A percentile compares a stretch with the other conserved stretches of the same genome.
Evolutionary conservation across 2,797 vertebrate species (phyloP).

Genomic region (Spheniscus humboldti): DNA sequence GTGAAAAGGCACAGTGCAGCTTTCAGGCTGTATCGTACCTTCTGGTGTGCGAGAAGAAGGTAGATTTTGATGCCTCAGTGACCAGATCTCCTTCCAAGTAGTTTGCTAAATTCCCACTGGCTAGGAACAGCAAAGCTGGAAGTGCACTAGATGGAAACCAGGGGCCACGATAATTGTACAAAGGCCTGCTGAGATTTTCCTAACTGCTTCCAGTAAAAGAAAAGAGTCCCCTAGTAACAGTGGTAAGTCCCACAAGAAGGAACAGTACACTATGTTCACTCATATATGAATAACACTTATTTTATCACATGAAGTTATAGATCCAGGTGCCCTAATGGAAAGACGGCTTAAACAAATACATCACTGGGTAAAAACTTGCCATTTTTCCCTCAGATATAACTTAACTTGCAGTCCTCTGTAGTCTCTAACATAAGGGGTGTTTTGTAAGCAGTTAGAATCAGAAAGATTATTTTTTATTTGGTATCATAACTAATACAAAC

Average conservation of each 20-base stretch:
- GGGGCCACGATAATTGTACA: slow-evolving; percentile 86
- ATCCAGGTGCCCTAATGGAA: slow-evolving; percentile 55
- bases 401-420: not conserved
- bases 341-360: not conserved
- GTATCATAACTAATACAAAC: not conserved
- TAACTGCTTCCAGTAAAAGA: slow-evolving; percentile 84
- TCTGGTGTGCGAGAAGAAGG: slow-evolving; percentile 39
- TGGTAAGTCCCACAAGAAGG: slow-evolving; percentile 82
- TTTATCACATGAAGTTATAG: slow-evolving; percentile 83
- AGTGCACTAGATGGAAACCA: slow-evolving; percentile 84
- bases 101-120: slow-evolving; percentile 82
- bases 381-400: not conserved
- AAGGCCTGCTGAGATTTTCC: slow-evolving; percentile 87
- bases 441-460: not conserved
- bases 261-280: slow-evolving; percentile 82
- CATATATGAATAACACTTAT: slow-evolving; percentile 88
- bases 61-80: slow-evolving; percentile 59
- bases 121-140: slow-evolving; percentile 76
- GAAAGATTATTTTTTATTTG: not conserved
- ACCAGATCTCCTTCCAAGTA: slow-evolving; percentile 64
- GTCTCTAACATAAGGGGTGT: not conserved
- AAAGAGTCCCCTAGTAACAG: slow-evolving; percentile 79
- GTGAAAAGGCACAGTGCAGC: slow-evolving; percentile 45
- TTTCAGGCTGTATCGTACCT: slow-evolving; percentile 28
- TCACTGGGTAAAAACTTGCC: not conserved